Percentiles rank a stretch among this genome's conserved stretches.
These are phyloP conservation scores for Agelas oroides DNA, from an alignment of 37 sponge, comb jelly and placozoan species.

Conservation along the genomic window DNA sequence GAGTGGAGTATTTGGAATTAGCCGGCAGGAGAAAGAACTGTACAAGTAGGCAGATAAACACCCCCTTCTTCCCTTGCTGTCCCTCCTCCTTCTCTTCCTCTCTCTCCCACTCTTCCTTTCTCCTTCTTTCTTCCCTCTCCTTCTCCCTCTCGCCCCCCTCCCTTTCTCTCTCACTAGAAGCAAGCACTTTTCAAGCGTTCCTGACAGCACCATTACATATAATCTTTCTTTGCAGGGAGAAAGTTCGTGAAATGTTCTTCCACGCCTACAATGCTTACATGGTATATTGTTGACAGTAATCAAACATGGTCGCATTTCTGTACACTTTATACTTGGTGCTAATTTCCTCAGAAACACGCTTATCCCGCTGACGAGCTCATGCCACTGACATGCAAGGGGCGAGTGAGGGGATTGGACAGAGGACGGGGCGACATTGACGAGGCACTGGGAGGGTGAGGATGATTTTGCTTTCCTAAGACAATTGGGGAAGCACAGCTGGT, in stretches of 20 bases:
- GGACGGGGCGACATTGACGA: slow-evolving; percentile 95
- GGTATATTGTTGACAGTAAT: slow-evolving; percentile 56
- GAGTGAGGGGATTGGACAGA: slow-evolving; percentile 84
- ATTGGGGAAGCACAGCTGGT: no score
- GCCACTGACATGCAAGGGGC: slow-evolving; percentile 94
- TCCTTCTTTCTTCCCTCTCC: no score
- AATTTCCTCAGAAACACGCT: slow-evolving; percentile 74
- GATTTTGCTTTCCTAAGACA: no score
- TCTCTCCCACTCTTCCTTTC: no score
- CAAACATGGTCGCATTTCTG: background rate
- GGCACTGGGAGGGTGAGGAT: slow-evolving; percentile 85
- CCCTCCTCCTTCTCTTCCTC: no score
- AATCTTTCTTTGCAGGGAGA: slow-evolving; percentile 56
- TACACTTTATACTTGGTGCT: no score
- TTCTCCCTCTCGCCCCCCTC: no score
- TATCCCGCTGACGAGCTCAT: slow-evolving; percentile 98
- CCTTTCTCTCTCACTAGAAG: no score
- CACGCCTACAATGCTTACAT: slow-evolving; percentile 95
- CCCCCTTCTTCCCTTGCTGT: background rate
- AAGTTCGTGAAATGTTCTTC: slow-evolving; percentile 88
- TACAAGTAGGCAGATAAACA: slow-evolving; percentile 61
- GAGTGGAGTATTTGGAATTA: background rate
- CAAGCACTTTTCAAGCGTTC: background rate
- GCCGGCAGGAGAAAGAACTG: slow-evolving; percentile 22
- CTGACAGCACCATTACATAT: no score